Base-by-base conservation (phyloP, 2,113 vertebrate species). In the Lethenteron camtschaticum region DNA sequence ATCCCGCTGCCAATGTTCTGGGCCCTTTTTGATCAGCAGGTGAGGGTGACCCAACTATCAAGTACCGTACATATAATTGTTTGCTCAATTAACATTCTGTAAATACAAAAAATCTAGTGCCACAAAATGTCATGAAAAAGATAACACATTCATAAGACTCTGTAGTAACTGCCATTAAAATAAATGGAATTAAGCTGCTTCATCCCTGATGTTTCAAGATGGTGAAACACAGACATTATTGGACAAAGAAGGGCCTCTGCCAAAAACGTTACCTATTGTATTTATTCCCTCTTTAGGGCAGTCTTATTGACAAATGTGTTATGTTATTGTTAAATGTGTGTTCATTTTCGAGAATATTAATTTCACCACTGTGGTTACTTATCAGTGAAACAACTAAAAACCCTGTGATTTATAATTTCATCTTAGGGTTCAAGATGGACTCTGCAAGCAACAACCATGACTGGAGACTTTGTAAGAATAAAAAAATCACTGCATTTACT, bases 11-110 rank as follows among this genome's bases (percentile, higher is more conserved):
- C 94, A 10, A 92, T 96, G 90, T 99, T 96, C 81, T 99, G 94
- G 94, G 92, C 92, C 73, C 85, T 96, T 73, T 89, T 96, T 75
- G 94, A 99, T 77, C 94, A 96, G 77, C 90, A 96, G 89, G 94
- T 95, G 80, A 57, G 70, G 16, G 13, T 68, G 41, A 55, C 70
- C 13, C 14, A 57, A 57, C 7, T 8, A 56, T 11, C 2, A 11
- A 16, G 9, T 55, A 56, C 10, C 10, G 7, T 10, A 16, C 7
- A 59, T 10, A 9, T 14, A 18, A 20, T 41, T 3, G 8, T 8
- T 24, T 14, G 16, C 9, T 12, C 4, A 12, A 13, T 41, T 12
- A 41, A 9, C 56, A 4, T 2, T 12, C 68, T 69, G 10, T 12
- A 18, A 60, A 12, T 12, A 56, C 12, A 14, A 41, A 8, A 56